These are phyloP conservation scores for Steatornis caripensis DNA, from an alignment of 2,113 vertebrate species.

Conservation along the genomic window DNA sequence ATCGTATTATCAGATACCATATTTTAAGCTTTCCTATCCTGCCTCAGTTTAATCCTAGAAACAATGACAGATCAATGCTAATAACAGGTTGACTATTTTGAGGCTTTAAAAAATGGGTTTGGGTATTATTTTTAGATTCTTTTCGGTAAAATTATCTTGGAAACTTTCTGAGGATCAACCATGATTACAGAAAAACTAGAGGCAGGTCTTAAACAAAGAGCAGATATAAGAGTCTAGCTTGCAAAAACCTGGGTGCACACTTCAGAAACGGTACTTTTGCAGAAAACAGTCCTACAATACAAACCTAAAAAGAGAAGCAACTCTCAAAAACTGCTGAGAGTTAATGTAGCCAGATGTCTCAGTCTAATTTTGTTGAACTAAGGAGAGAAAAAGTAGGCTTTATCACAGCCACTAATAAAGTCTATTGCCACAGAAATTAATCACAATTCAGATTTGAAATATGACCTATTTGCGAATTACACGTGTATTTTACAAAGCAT, in stretches of 20 bases:
- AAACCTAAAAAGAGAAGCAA: background rate
- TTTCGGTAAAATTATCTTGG: background rate
- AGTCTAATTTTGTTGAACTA: constrained; percentile 13
- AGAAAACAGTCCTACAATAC: background rate
- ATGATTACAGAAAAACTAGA: background rate
- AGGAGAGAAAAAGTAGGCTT: constrained; percentile 32
- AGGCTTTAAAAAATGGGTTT: background rate
- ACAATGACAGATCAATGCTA: background rate
- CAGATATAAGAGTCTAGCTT: background rate
- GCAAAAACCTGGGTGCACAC: background rate
- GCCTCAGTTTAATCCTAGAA: background rate
- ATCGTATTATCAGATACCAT: background rate
- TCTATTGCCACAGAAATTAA: constrained; percentile 2
- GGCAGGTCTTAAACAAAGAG: background rate
- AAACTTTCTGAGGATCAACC: background rate
- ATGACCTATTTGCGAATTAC: constrained; percentile 8
- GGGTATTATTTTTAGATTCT: background rate
- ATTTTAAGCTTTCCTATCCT: background rate
- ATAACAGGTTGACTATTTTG: background rate
- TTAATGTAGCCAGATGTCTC: background rate
- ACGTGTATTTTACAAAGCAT: background rate
- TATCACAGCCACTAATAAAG: background rate
- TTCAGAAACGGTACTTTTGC: background rate
- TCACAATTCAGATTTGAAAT: background rate
- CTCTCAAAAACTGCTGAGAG: background rate